Evolutionary conservation across 2,888 invertebrate genomes (phyloP).

Genomic region (Ophioninae sp.): DNA sequence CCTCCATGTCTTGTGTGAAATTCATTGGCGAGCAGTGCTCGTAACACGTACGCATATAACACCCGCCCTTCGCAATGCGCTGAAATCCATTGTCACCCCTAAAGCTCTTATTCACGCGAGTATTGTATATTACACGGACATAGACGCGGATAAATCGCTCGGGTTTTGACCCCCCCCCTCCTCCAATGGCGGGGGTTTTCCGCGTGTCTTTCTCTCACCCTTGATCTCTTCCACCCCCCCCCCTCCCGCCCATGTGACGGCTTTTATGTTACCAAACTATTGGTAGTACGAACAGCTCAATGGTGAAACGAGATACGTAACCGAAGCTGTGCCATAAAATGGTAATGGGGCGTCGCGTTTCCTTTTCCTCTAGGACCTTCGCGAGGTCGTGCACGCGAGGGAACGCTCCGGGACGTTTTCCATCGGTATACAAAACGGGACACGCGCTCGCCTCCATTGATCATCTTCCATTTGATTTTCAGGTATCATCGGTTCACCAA

Average conservation of each 20-base stretch:
- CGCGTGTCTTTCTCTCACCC: constrained; percentile 13
- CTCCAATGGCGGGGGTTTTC: constrained; percentile 34
- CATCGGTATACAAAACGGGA: constrained; percentile 10
- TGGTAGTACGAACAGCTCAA: constrained; percentile 79
- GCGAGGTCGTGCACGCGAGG: constrained; percentile 58
- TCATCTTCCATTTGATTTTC: constrained; percentile 47
- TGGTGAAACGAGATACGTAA: constrained; percentile 80
- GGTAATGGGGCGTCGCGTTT: constrained; percentile 81
- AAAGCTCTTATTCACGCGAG: constrained; percentile 21
- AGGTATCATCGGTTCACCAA: constrained; percentile 37
- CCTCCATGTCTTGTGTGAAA: background rate
- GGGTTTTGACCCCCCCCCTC: constrained; percentile 63
- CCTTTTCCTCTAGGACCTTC: constrained; percentile 73
- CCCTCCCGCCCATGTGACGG: constrained; percentile 60
- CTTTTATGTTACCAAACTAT: constrained; percentile 78
- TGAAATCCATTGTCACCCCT: constrained; percentile 36
- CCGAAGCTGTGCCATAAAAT: constrained; percentile 79
- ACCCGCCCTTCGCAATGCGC: background rate
- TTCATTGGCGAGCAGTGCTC: background rate
- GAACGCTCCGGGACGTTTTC: constrained; percentile 39
- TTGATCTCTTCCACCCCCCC: constrained; percentile 21
- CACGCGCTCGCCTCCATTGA: constrained; percentile 30
- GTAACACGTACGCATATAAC: background rate
- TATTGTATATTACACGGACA: constrained; percentile 1
- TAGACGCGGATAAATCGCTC: constrained; percentile 72